Percentiles rank a stretch among this genome's conserved stretches.
Evolutionary conservation across 2,797 vertebrate species (phyloP).

Genomic region (Carduelis carduelis): DNA sequence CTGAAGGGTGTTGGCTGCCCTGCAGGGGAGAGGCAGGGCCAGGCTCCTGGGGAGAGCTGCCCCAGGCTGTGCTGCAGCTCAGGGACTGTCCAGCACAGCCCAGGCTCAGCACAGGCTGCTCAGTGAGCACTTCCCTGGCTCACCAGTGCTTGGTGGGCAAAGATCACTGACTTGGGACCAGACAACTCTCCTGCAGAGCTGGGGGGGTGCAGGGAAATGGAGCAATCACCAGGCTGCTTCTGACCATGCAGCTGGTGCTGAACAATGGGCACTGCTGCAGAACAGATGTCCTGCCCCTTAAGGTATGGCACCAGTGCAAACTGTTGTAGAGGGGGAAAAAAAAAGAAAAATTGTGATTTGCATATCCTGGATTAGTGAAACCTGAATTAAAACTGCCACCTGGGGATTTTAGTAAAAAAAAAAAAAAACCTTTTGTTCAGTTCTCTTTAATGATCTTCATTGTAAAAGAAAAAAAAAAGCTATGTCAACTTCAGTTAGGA

Average conservation of each 20-base stretch:
- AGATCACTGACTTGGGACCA: background rate
- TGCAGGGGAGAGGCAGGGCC: background rate
- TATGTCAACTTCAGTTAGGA: background rate
- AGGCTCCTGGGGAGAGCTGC: background rate
- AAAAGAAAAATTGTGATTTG: background rate
- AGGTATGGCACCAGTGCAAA: background rate
- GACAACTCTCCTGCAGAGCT: background rate
- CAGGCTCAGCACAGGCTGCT: background rate
- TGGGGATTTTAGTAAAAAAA: background rate
- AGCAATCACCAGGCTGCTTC: background rate
- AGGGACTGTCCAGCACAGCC: background rate
- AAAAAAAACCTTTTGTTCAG: too few relatives aligned
- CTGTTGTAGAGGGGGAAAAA: background rate
- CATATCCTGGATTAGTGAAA: background rate
- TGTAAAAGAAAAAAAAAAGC: too few relatives aligned
- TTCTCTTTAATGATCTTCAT: background rate
- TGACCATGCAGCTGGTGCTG: background rate
- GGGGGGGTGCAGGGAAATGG: background rate
- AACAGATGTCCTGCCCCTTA: background rate
- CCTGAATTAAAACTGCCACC: background rate
- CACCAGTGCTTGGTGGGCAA: background rate
- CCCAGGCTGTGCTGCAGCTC: background rate
- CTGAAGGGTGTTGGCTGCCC: background rate
- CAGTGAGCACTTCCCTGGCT: background rate
- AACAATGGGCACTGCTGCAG: background rate